Base-by-base conservation (phyloP, 2,113 vertebrate genomes). In the Egretta garzetta region DNA sequence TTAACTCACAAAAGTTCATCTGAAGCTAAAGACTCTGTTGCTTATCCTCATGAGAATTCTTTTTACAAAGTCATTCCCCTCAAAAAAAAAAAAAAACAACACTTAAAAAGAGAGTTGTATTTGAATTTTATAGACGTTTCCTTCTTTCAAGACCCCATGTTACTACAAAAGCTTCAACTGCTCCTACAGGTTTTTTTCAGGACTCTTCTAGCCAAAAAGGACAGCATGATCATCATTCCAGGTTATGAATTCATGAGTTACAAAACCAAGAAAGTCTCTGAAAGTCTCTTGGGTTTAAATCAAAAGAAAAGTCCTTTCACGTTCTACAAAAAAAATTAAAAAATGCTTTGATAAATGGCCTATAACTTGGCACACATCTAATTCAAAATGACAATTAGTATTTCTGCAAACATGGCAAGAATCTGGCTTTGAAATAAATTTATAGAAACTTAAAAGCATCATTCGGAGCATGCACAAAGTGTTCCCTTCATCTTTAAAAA, bases 401-500 rank as follows among this genome's bases (percentile, higher is more conserved):
- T 79, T 80, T 94, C 80, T 73, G 89, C 80, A 92, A 96, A 64
- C 80, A 72, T 22, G 56, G 76, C 77, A 96, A 79, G 53, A 94
- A 91, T 55, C 33, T 91, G 39, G 7, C 80, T 91, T 85, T 80
- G 83, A 94, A 94, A 94, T 75, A 82, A 84, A 91, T 72, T 68
- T 62, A 91, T 50, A 73, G 80, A 88, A 95, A 76, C 37, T 82
- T 84, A 62, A 93, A 83, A 93, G 80, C 84, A 93, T 82, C 80
- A 45, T 64, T 68, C 0, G 2, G 35, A 85, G 39, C 45, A 45
- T 16, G 70, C 43, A 95, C 80, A 91, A 85, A 91, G 76, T 94
- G 76, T 87, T 96, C 89, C 70, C 93, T 94, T 95, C 89, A 93
- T 89, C 84, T 95, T 74, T 60, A 76, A 91, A 93, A 95, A 87